Evolutionary conservation across 2,797 vertebrate species (phyloP).

Genomic region (Picus viridis): DNA sequence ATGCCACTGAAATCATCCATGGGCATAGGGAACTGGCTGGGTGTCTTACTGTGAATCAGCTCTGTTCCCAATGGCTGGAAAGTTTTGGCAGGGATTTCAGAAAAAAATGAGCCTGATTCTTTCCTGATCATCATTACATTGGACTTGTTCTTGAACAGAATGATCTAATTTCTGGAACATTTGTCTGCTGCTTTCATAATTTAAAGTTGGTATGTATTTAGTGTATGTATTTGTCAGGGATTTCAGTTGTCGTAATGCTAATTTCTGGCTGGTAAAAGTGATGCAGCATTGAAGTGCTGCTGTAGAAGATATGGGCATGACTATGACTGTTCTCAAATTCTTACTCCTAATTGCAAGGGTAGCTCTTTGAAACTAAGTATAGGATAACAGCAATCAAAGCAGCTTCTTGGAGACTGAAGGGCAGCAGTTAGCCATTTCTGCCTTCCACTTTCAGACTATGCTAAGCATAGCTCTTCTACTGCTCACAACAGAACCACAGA

Average conservation of each 20-base stretch:
- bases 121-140: not conserved
- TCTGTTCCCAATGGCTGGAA: not conserved
- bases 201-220: not conserved
- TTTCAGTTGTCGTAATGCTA: not conserved
- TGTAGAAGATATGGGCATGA: not conserved
- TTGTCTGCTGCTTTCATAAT: not conserved
- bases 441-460: slow-evolving; percentile 20
- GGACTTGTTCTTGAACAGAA: not conserved
- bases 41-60: not conserved
- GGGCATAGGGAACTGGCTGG: not conserved
- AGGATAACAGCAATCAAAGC: not conserved
- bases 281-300: not conserved
- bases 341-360: not conserved
- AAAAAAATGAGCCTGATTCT: not conserved
- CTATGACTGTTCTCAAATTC: not conserved
- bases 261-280: not conserved
- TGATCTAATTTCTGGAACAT: not conserved
- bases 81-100: not conserved
- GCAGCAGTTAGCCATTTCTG: slow-evolving; percentile 37
- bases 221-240: not conserved
- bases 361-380: not conserved
- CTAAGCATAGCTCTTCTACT: slow-evolving; percentile 27
- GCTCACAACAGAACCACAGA: not conserved
- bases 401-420: slow-evolving; percentile 30
- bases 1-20: not conserved